Base-by-base conservation (phyloP, 2,888 invertebrate species). In the Trachelus troglodyta region DNA sequence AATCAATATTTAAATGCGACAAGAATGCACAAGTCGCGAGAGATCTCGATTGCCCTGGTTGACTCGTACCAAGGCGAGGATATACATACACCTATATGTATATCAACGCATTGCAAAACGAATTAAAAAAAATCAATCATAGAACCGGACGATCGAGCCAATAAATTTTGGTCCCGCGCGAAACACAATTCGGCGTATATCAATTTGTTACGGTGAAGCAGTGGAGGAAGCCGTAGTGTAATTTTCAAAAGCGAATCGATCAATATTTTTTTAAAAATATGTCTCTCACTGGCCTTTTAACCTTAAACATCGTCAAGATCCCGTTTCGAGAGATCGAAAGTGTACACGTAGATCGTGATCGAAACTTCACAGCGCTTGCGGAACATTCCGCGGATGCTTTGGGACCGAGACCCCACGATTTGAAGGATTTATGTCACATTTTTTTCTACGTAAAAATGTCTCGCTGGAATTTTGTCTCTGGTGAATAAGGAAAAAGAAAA, bases 1-100 rank as follows among this genome's bases (percentile, higher is more conserved):
- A 33, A 71, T 71, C 71, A 71, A 71, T 71, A 71, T 71, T 71
- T 34, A 71, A 71, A 71, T 71, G 71, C 31, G 71, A 71, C 71
- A 31, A 12, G 71, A 31, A 56, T 56, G 40, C 40, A 56, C 40
- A 56, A 23, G 40, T 56, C 40, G 40, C 40, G 23, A 56, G 23
- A 56, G 23, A 56, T 56, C 40, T 15, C 23, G 40, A 56, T 23
- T 56, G 40, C 40, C 23, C 40, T 56, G 40, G 40, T 56, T 56
- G 40, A 6, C 23, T 56, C 9, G 40, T 56, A 56, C 6, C 23
- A 56, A 56, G 9, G 23, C 40, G 40, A 56, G 23, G 40, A 23
- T 1, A 23, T 23, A 9, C 6, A 56, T 56, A 56, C 40, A 4
- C 23, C 1, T 23, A 56, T 23, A 56, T 9, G 23, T 23, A 56